A percentile compares a stretch with the other conserved stretches of the same genome.
phyloP scores from a whole-genome alignment of 53 echinoderm and acorn worm species.

The Crossaster papposus region DNA sequence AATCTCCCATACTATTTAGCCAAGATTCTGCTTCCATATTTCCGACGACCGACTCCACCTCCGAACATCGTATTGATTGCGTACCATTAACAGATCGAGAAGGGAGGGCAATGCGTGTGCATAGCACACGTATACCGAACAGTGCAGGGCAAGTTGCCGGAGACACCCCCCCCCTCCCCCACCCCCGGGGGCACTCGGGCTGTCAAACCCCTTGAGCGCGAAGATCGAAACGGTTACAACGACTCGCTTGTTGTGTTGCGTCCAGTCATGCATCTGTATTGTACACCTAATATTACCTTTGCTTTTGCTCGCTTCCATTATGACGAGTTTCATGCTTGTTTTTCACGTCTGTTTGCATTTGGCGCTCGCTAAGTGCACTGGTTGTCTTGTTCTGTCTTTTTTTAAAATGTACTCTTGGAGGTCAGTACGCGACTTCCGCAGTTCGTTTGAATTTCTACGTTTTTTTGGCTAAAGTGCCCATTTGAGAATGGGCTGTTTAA shows the following conservation, averaged over 20 bases:
- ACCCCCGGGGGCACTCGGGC: neutral
- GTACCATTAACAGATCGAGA: neutral
- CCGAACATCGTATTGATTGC: constrained; percentile 1
- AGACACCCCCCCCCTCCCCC: neutral
- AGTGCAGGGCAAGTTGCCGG: neutral
- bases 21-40: neutral
- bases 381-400: neutral
- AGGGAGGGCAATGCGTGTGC: neutral
- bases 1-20: neutral
- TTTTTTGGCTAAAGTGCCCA: too few relatives aligned
- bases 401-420: too few relatives aligned
- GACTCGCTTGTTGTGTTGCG: neutral
- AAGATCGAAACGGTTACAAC: neutral
- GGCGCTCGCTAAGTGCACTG: neutral
- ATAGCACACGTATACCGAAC: neutral
- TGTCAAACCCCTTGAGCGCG: neutral
- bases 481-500: too few relatives aligned
- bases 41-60: neutral
- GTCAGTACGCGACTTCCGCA: too few relatives aligned
- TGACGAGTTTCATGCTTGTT: neutral
- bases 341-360: neutral
- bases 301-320: neutral
- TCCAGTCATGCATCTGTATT: neutral
- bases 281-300: neutral
- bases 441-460: too few relatives aligned